Evolutionary conservation across 2,888 invertebrate species (phyloP).

Genomic region (Coecobrya sp.): DNA sequence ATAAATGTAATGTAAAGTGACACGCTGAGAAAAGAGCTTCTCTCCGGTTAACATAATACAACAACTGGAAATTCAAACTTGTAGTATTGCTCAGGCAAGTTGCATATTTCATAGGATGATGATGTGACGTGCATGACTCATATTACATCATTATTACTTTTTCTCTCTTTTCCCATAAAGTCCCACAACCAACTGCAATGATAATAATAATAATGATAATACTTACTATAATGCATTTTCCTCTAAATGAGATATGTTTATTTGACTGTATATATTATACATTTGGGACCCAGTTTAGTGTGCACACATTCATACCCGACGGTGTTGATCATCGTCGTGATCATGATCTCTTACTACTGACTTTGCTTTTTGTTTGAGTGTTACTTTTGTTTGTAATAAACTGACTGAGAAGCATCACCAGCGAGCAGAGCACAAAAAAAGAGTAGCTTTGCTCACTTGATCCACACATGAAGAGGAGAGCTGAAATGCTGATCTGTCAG

Average conservation of each 20-base stretch:
- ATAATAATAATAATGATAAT: conserved; percentile 5
- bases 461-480: not conserved
- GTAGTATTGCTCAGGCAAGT: not conserved
- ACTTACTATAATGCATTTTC: conserved; percentile 25
- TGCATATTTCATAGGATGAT: not conserved
- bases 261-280: conserved; percentile 51
- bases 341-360: not conserved
- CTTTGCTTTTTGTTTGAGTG: conserved; percentile 22
- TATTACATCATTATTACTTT: conserved; percentile 75
- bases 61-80: conserved; percentile 12
- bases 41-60: not conserved
- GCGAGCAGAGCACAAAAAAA: not conserved
- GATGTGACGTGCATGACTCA: conserved; percentile 58
- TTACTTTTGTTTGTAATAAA: conserved; percentile 59
- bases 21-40: conserved; percentile 51
- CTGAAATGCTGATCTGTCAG: conserved; percentile 67
- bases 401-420: conserved; percentile 8
- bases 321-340: conserved; percentile 33
- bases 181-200: not conserved
- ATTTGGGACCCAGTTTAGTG: not conserved
- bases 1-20: conserved; percentile 52
- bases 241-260: conserved; percentile 38
- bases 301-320: conserved; percentile 8
- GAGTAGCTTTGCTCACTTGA: conserved; percentile 32
- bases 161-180: conserved; percentile 29